A percentile compares a stretch with the other conserved stretches of the same genome.
These are phyloP conservation scores for Pseudoips prasinana DNA, from an alignment of 2,888 invertebrate genomes.

Conservation along the genomic window DNA sequence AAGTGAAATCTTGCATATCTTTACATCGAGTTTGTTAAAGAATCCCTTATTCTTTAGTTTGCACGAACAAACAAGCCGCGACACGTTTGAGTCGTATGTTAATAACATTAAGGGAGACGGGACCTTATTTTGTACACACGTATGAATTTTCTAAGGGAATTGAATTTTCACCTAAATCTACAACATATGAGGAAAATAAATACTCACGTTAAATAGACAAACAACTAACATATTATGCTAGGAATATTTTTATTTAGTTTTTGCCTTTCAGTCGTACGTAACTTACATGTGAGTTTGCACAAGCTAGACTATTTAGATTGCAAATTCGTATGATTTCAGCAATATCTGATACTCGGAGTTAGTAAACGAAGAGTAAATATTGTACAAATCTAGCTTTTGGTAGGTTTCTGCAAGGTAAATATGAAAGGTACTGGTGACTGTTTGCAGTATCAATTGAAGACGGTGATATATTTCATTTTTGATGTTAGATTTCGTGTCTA, in stretches of 20 bases:
- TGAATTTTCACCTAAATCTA: slow-evolving; percentile 36
- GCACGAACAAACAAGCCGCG: slow-evolving; percentile 33
- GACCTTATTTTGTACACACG: slow-evolving; percentile 33
- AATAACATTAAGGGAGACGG: slow-evolving; percentile 27
- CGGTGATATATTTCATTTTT: no score
- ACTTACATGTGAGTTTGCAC: no score
- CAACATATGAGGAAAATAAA: slow-evolving; percentile 27
- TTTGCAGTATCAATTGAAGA: no score
- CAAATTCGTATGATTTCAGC: no score
- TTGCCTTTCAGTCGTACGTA: slow-evolving; percentile 12
- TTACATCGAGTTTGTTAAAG: slow-evolving; percentile 9
- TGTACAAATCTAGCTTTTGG: no score
- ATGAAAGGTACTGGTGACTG: no score
- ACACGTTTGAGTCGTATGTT: slow-evolving; percentile 41
- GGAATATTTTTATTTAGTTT: slow-evolving; percentile 16
- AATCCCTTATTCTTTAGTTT: slow-evolving; percentile 25
- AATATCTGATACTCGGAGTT: no score
- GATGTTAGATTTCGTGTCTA: no score
- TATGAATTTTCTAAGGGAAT: slow-evolving; percentile 33
- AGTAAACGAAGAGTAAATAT: no score
- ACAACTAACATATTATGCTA: slow-evolving; percentile 18
- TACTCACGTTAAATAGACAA: slow-evolving; percentile 29
- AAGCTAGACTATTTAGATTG: no score
- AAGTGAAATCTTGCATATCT: slow-evolving; percentile 5
- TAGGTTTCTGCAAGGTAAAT: no score